Conservation (phyloP, 2,113 vertebrate genomes). For the Galbula dea region DNA sequence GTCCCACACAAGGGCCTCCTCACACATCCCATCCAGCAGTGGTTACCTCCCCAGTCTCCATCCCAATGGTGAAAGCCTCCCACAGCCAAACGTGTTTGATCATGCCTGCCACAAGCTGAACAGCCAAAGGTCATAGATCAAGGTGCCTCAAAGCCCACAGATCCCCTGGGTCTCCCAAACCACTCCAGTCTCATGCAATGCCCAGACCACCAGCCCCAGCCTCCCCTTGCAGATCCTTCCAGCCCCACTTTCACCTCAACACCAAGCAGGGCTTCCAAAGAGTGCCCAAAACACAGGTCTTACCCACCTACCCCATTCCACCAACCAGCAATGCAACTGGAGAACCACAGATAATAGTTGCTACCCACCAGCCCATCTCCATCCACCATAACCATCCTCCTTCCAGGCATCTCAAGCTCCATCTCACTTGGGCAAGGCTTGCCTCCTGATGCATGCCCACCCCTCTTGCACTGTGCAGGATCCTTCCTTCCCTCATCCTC, state of each 20-base stretch:
- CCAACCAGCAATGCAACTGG: neutral
- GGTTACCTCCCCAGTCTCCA: neutral
- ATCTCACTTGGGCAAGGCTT: neutral
- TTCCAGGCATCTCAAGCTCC: neutral
- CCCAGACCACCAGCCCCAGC: neutral
- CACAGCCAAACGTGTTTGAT: neutral
- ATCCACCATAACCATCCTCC: neutral
- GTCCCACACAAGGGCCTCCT: neutral
- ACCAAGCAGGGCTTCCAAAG: neutral
- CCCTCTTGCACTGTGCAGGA: neutral
- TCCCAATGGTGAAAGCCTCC: neutral
- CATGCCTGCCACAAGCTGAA: neutral
- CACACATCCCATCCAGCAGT: accelerated
- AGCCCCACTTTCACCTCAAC: neutral
- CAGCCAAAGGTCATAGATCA: neutral
- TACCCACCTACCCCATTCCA: neutral
- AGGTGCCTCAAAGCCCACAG: neutral
- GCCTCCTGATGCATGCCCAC: neutral
- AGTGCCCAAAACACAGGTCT: neutral
- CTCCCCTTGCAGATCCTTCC: neutral
- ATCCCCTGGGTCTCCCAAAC: neutral
- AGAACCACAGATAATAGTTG: neutral
- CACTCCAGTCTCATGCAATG: neutral
- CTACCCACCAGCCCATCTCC: neutral
- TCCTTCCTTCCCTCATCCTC: neutral